Percentiles rank a stretch among this genome's conserved stretches.
These are phyloP conservation scores for Oxygymnocypris stewartii DNA, from an alignment of 2,113 vertebrate genomes.

Conservation along the genomic window DNA sequence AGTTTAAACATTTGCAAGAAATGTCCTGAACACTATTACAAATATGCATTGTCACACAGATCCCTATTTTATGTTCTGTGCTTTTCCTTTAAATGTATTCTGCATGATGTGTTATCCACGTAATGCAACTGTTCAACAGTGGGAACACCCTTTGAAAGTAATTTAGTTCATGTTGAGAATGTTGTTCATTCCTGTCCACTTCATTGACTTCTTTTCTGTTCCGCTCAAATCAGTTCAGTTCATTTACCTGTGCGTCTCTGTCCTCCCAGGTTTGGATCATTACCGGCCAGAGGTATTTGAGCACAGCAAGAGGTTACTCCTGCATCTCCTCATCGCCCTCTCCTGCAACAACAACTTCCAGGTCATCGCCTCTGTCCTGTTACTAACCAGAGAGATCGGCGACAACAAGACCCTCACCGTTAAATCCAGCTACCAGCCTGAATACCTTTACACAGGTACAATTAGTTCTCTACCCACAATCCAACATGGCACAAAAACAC, in stretches of 20 bases:
- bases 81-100: background rate
- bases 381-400: conserved; percentile 91
- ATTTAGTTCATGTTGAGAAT: background rate
- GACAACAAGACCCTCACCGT: conserved; percentile 93
- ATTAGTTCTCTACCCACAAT: background rate
- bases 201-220: background rate
- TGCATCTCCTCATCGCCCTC: conserved; percentile 92
- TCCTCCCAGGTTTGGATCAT: conserved; percentile 88
- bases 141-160: background rate
- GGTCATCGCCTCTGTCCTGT: conserved; percentile 90
- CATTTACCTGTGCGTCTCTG: conserved; percentile 3
- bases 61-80: background rate
- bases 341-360: conserved; percentile 96
- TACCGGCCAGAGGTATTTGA: conserved; percentile 97
- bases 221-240: background rate
- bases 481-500: background rate
- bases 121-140: background rate
- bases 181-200: background rate
- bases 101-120: background rate
- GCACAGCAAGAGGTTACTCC: conserved; percentile 94
- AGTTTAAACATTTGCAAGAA: background rate
- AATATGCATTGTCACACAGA: conserved; percentile 11
- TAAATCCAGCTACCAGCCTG: conserved; percentile 86
- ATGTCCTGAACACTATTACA: conserved; percentile 1
- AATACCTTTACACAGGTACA: conserved; percentile 90